Base-by-base conservation (phyloP, 1,140 invertebrate genomes). In the Apis cerana region DNA sequence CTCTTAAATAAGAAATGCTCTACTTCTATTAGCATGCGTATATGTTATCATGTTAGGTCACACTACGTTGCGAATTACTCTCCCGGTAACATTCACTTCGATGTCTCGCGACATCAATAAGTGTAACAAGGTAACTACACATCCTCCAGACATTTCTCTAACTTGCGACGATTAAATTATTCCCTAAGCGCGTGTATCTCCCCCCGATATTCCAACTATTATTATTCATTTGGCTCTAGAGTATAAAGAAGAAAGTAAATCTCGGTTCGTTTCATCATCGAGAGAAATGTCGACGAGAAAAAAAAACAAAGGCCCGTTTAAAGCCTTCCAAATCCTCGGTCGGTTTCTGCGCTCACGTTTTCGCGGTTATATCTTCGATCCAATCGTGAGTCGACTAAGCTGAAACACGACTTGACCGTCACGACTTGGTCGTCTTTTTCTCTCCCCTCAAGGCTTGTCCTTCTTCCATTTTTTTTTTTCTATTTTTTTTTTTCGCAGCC, bases 321-420 rank as follows among this genome's bases (percentile, higher is more conserved):
- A 75, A 17, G 27, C 50, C 48, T 62, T 52, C 4, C 11, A 78
- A 82, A 82, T 65, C 75, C 19, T 56, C 17, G 43, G 70, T 27
- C 52, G 12, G 48, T 33, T 48, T 56, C 52, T 74, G 33, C 61
- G 33, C 17, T 61, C 70, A 80, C 78, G 70, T 74, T 65, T 61
- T 56, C 78, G 78, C 61, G 75, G 56, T 69, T 82, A 77, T 78
- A 78, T 82, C 75, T 78, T 65, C 80, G 75, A 78, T 78, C 75
- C 75, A 82, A 78, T 78, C 80, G 74, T 62, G 27, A 56, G 61
- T 52, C 21, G 54, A 33, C 43, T 68, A 67, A 72, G 58, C 68
- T 62, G 67, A 56, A 64, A 61, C 43, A 50, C 82, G 62, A 67
- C 69, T 74, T 65, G 58, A 83, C 69, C 68, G 52, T 72, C 68